Base-by-base conservation (phyloP, 2,797 vertebrate species). In the Pithecia hirsuta region DNA sequence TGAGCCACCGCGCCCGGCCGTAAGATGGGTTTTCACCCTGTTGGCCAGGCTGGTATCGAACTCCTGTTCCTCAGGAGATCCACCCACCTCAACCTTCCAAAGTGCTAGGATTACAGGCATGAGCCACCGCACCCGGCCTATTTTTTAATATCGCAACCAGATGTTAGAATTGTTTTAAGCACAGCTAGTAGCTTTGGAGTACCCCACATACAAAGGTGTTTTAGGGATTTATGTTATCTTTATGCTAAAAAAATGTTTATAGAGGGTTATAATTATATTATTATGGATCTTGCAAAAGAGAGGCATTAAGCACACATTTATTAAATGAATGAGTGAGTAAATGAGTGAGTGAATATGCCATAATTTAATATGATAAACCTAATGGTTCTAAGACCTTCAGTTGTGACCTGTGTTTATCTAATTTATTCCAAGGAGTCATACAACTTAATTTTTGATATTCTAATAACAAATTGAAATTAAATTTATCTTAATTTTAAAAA, bases 401-500 rank as follows among this genome's bases (percentile, higher is more conserved):
- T 80, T 44, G 39, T 50, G n/a, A 88, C 46, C 36, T 59, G n/a
- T 4, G 5, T 70, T 19, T 80, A 93, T 64, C 33, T 91, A 46
- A 67, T 52, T 95, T 26, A 84, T 91, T 93, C 33, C 59, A 90
- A 80, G 75, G 26, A 80, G 12, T 91, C 46, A 85, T 41, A 52
- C 48, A 84, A 90, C 52, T 64, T 92, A 89, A 59, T 59, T 48
- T 55, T 36, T 5, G 36, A 90, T 64, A 52, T 93, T 93, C 64
- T 90, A 90, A 52, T 57, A 61, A 61, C 55, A 76, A 55, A 85
- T 9, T 64, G 30, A 80, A 52, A 50, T 90, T 50, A 64, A 14
- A 90, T 85, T 80, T 33, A 85, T n/a, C 64, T 90, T 90, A 89
- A 85, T 80, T 90, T 93, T 70, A n/a, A 85, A 89, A 84, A 74